Percentiles rank a stretch among this genome's conserved stretches.
phyloP scores from a whole-genome alignment of 1,140 invertebrate species.

The Drosophila paulistorum region DNA sequence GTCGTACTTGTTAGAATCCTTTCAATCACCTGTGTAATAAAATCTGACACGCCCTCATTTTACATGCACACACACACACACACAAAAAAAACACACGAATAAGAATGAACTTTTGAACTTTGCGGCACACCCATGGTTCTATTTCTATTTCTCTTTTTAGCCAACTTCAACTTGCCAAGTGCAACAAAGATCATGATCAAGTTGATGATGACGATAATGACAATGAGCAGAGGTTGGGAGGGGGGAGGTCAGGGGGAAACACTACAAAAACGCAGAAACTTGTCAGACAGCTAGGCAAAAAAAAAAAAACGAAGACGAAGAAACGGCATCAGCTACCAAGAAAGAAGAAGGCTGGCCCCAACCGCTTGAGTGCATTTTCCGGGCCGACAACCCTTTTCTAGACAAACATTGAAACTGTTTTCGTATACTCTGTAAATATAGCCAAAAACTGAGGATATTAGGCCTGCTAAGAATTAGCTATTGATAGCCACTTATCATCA shows the following conservation, averaged over 20 bases:
- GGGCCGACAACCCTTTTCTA: constrained; percentile 57
- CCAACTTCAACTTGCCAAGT: constrained; percentile 47
- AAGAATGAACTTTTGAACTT: constrained; percentile 32
- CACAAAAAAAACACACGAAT: no score
- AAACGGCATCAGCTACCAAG: constrained; percentile 21
- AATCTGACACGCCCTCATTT: constrained; percentile 41
- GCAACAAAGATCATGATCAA: constrained; percentile 44
- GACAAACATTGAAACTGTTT: constrained; percentile 29
- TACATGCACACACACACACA: constrained; percentile 15
- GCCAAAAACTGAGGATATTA: not conserved
- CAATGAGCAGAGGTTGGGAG: not conserved
- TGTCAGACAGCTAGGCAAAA: constrained; percentile 63
- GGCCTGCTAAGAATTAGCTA: no score
- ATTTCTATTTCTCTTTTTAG: constrained; percentile 30
- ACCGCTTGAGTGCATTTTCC: constrained; percentile 77
- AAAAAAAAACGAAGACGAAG: constrained; percentile 36
- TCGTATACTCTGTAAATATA: constrained; percentile 19
- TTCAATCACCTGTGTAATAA: constrained; percentile 21
- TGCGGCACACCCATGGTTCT: constrained; percentile 26
- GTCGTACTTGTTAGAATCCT: not conserved
- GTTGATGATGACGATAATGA: not conserved
- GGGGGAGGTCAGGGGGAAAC: constrained; percentile 36
- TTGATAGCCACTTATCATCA: no score
- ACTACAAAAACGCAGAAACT: constrained; percentile 64
- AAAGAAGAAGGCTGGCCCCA: constrained; percentile 28